These are phyloP conservation scores for Numida meleagris DNA, from an alignment of 2,113 vertebrate species.

Conservation along the genomic window DNA sequence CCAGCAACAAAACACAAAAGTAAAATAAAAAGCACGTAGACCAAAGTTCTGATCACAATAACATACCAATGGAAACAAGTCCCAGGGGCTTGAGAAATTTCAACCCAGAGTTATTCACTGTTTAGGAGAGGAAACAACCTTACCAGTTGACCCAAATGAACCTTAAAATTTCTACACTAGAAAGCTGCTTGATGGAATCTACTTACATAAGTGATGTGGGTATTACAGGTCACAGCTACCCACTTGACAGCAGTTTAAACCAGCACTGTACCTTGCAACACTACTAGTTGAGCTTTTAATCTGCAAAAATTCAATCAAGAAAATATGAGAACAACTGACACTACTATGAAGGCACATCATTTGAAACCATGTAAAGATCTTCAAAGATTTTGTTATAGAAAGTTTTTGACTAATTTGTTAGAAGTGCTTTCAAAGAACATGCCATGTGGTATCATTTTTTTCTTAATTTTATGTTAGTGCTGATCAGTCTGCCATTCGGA, in stretches of 20 bases:
- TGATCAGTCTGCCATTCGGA: background rate
- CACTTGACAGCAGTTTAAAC: background rate
- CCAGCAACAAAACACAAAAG: background rate
- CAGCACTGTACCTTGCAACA: constrained; percentile 26
- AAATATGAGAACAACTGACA: background rate
- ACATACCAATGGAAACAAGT: background rate
- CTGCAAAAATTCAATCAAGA: constrained; percentile 30
- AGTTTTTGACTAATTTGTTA: background rate
- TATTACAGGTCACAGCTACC: background rate
- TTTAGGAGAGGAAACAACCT: background rate
- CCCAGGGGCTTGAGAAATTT: background rate
- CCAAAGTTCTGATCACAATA: background rate
- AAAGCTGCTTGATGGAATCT: background rate
- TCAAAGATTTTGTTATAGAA: background rate
- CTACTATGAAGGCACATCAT: background rate
- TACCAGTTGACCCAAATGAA: background rate
- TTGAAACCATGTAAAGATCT: background rate
- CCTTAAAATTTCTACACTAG: background rate
- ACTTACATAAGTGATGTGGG: constrained; percentile 1
- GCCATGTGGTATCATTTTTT: background rate
- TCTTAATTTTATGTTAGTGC: background rate
- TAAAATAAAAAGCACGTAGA: background rate
- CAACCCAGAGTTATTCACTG: background rate
- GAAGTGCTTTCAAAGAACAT: background rate
- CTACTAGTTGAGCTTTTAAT: constrained; percentile 40